phyloP scores from a whole-genome alignment of 2,797 vertebrate genomes.

The Cygnus olor region DNA sequence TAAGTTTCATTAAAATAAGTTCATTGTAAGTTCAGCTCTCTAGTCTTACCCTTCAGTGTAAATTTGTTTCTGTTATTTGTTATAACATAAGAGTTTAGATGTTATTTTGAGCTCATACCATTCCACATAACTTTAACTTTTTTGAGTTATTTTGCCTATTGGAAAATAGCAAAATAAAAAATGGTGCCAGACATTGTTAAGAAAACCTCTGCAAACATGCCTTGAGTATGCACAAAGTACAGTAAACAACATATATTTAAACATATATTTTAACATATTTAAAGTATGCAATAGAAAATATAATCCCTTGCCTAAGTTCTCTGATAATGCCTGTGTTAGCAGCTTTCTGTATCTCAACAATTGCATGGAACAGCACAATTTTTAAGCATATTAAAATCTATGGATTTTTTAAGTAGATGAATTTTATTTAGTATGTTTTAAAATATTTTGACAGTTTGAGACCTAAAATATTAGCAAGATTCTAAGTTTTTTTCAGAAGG shows the following conservation, averaged over 20 bases:
- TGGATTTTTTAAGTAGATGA: not conserved
- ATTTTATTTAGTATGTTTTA: not conserved
- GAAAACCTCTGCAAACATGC: not conserved
- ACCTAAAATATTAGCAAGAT: not conserved
- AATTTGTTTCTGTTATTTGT: slow-evolving; percentile 51
- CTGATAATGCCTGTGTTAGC: not conserved
- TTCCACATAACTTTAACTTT: not conserved
- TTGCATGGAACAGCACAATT: not conserved
- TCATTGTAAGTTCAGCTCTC: slow-evolving; percentile 67
- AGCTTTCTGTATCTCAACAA: not conserved
- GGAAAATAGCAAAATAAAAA: not conserved
- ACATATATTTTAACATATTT: no score
- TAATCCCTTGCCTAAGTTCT: not conserved
- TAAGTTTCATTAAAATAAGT: slow-evolving; percentile 67
- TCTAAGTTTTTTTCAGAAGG: not conserved
- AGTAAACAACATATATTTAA: not conserved
- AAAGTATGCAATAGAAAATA: not conserved
- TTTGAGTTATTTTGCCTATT: not conserved
- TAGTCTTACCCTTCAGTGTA: slow-evolving; percentile 20
- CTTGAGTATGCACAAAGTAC: not conserved
- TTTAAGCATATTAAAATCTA: not conserved
- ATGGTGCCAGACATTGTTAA: not conserved
- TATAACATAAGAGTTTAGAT: slow-evolving; percentile 3
- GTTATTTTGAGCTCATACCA: slow-evolving; percentile 18
- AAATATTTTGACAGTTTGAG: not conserved